phyloP scores from a whole-genome alignment of 2,888 invertebrate species.

The Scaptomyza tumidula region DNA sequence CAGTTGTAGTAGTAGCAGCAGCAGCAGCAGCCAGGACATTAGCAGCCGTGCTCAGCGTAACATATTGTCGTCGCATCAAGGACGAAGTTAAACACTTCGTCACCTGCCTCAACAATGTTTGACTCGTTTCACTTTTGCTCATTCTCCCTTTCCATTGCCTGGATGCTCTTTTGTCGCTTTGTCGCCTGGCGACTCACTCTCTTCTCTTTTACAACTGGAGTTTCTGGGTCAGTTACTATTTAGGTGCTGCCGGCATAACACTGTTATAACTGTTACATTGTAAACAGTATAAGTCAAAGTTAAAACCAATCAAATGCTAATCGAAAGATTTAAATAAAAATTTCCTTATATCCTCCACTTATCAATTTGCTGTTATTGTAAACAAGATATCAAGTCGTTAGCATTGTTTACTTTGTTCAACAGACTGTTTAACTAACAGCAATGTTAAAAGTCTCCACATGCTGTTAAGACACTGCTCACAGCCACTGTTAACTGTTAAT shows the following conservation, averaged over 20 bases:
- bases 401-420: not conserved
- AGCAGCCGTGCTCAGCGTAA: constrained; percentile 50
- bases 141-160: not conserved
- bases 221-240: constrained; percentile 56
- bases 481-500: constrained; percentile 5
- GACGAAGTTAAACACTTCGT: constrained; percentile 77
- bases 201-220: constrained; percentile 38
- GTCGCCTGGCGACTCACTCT: constrained; percentile 46
- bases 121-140: constrained; percentile 21
- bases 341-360: not conserved
- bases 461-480: not conserved
- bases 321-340: not conserved
- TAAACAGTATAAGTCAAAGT: not conserved
- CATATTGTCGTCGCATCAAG: constrained; percentile 78
- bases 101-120: constrained; percentile 51
- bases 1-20: too few species aligned
- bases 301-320: not conserved
- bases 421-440: constrained; percentile 5
- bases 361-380: not conserved
- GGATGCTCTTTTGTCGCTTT: constrained; percentile 70
- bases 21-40: constrained; percentile 30
- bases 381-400: not conserved
- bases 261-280: not conserved
- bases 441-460: constrained; percentile 61
- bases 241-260: constrained; percentile 9